Conservation (phyloP, 2,113 vertebrate genomes). For the Catagonus wagneri region DNA sequence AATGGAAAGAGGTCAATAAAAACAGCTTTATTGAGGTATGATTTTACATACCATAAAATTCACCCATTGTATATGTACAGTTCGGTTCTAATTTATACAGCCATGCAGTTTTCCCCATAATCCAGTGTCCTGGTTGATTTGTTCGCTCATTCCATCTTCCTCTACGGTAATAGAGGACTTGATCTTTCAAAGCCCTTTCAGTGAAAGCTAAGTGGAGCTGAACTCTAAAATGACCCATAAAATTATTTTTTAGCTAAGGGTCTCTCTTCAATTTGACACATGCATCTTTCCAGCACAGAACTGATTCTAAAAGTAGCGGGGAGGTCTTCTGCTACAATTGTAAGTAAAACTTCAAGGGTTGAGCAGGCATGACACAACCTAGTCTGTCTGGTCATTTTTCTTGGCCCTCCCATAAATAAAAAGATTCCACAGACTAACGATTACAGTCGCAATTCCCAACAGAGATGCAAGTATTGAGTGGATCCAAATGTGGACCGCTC, state of each 20-base stretch:
- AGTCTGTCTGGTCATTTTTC: background rate
- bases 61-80: background rate
- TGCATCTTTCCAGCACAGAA: background rate
- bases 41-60: conserved; percentile 41
- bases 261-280: background rate
- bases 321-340: background rate
- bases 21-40: conserved; percentile 57
- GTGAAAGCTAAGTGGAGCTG: background rate
- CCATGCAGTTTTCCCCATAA: background rate
- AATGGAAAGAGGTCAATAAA: conserved; percentile 47
- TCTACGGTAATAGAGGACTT: background rate
- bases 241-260: background rate
- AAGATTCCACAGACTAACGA: background rate
- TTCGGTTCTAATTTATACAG: conserved; percentile 48
- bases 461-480: background rate
- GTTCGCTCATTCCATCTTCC: background rate
- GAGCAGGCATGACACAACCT: background rate
- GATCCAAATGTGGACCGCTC: background rate
- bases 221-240: conserved; percentile 15
- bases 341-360: background rate
- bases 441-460: background rate
- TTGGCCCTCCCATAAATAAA: background rate
- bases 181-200: background rate
- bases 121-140: background rate
- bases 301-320: background rate